phyloP scores from a whole-genome alignment of 2,888 invertebrate species.

The Scaptomyza cyrtandrae region DNA sequence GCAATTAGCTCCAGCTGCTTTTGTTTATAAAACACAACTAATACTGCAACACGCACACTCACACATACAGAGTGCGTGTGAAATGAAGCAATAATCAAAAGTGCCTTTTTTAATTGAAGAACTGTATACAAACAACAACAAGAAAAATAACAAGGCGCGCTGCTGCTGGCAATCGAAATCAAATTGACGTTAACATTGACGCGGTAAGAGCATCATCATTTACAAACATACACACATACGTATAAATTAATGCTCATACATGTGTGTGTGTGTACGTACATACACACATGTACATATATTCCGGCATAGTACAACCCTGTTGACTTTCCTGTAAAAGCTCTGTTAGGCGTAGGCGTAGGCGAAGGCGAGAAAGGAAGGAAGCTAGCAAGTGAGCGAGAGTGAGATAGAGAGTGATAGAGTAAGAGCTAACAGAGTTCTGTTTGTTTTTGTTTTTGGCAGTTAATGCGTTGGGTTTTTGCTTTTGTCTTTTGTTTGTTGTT shows the following conservation, averaged over 20 bases:
- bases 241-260: conserved; percentile 14
- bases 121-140: conserved; percentile 44
- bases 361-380: conserved; percentile 6
- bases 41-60: conserved; percentile 5
- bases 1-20: conserved; percentile 55
- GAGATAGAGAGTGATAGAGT: background rate
- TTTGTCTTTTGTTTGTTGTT: conserved; percentile 48
- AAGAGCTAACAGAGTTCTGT: conserved; percentile 18
- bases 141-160: conserved; percentile 25
- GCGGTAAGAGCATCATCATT: conserved; percentile 62
- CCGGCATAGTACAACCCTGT: conserved; percentile 43
- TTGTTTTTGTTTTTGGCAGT: conserved; percentile 72
- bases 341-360: conserved; percentile 8
- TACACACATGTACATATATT: conserved; percentile 2
- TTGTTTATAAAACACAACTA: conserved; percentile 50
- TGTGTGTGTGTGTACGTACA: conserved; percentile 1
- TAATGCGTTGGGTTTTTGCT: conserved; percentile 64
- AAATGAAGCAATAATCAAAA: conserved; percentile 75
- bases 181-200: conserved; percentile 73
- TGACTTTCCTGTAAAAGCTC: conserved; percentile 47
- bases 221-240: conserved; percentile 16
- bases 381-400: conserved; percentile 1
- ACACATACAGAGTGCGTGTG: conserved; percentile 20
- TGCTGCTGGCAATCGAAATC: conserved; percentile 63
- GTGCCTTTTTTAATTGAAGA: conserved; percentile 75